phyloP scores from a whole-genome alignment of 2,797 vertebrate species.

The Streptopelia turtur region DNA sequence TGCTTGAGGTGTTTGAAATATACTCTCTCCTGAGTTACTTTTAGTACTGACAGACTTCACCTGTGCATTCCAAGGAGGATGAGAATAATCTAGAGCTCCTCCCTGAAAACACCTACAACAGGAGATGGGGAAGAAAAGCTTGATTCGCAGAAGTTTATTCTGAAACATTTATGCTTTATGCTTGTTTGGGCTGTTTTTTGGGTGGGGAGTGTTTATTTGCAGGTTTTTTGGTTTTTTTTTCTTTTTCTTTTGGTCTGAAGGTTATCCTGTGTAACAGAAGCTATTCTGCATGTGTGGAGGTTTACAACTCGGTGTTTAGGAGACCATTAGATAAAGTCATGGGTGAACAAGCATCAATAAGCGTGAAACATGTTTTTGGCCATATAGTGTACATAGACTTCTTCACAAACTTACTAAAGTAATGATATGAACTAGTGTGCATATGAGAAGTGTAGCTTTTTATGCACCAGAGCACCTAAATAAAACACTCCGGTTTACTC shows the following conservation, averaged over 20 bases:
- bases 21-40: background rate
- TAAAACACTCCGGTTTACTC: background rate
- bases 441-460: background rate
- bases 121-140: background rate
- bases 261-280: background rate
- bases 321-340: background rate
- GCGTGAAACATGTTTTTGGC: background rate
- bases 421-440: background rate
- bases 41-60: background rate
- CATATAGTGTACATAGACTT: background rate
- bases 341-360: background rate
- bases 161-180: background rate
- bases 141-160: background rate
- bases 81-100: background rate
- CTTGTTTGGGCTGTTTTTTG: background rate
- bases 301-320: background rate
- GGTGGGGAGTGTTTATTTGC: no score
- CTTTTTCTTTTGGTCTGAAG: background rate
- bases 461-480: background rate
- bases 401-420: background rate
- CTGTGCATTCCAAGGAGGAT: accelerated
- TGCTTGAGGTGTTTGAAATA: background rate
- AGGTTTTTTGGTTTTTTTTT: no score
- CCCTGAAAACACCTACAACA: background rate
- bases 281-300: background rate